A percentile compares a stretch with the other conserved stretches of the same genome.
phyloP scores from a whole-genome alignment of 2,797 vertebrate genomes.

The Tenualosa ilisha region DNA sequence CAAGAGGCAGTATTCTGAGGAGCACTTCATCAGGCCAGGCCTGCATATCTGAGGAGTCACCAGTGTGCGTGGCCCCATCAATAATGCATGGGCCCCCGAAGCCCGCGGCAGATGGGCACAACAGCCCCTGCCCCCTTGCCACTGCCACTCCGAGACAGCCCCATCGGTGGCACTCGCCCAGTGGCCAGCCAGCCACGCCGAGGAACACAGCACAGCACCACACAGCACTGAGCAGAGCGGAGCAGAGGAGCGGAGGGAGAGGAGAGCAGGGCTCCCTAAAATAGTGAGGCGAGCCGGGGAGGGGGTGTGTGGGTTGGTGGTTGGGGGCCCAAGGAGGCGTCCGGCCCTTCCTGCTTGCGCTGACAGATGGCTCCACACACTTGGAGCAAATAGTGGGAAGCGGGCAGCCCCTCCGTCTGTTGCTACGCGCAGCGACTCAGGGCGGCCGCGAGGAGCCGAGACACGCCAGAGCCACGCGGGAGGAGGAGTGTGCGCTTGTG shows the following conservation, averaged over 20 bases:
- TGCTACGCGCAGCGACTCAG: slow-evolving; percentile 59
- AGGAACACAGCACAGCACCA: background rate
- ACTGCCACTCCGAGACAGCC: slow-evolving; percentile 77
- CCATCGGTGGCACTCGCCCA: slow-evolving; percentile 70
- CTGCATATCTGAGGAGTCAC: slow-evolving; percentile 93
- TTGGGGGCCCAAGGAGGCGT: slow-evolving; percentile 76
- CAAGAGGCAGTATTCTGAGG: slow-evolving; percentile 83
- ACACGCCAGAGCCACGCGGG: background rate
- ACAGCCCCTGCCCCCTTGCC: slow-evolving; percentile 74
- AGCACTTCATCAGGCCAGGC: slow-evolving; percentile 90
- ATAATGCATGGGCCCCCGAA: slow-evolving; percentile 92
- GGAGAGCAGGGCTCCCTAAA: slow-evolving; percentile 84
- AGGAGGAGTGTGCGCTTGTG: background rate
- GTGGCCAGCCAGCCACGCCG: slow-evolving; percentile 55
- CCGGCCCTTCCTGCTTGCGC: slow-evolving; percentile 86
- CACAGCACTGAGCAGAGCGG: background rate
- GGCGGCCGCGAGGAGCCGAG: slow-evolving; percentile 16
- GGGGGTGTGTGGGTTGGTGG: background rate
- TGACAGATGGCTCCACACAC: slow-evolving; percentile 85
- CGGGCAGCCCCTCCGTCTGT: slow-evolving; percentile 64
- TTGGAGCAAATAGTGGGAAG: slow-evolving; percentile 84
- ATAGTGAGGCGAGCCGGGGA: slow-evolving; percentile 75
- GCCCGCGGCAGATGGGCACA: slow-evolving; percentile 89
- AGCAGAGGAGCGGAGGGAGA: background rate
- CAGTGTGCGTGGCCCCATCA: slow-evolving; percentile 86